phyloP scores from a whole-genome alignment of 2,888 invertebrate genomes.

The Folsomia candida region DNA sequence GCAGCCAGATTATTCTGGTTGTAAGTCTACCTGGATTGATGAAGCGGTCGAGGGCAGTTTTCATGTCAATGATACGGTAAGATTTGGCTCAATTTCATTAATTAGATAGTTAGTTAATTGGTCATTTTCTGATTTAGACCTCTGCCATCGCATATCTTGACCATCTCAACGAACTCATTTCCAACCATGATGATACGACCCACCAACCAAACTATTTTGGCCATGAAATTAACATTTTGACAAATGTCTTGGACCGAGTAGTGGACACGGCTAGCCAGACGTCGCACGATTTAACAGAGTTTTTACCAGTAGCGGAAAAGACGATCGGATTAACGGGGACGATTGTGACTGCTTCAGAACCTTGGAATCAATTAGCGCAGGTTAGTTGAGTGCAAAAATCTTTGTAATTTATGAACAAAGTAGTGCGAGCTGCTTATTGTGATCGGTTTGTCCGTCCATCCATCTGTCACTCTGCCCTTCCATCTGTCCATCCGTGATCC shows the following conservation, averaged over 20 bases:
- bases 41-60: conserved; percentile 24
- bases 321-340: conserved; percentile 16
- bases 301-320: conserved; percentile 23
- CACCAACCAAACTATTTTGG: conserved; percentile 35
- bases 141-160: conserved; percentile 21
- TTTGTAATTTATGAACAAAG: not conserved
- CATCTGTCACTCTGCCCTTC: not conserved
- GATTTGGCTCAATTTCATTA: not conserved
- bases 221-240: conserved; percentile 42
- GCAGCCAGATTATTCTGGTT: conserved; percentile 36
- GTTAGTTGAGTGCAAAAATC: too few relatives aligned
- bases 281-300: not conserved
- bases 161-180: conserved; percentile 10
- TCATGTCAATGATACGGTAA: conserved; percentile 29
- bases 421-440: too few relatives aligned
- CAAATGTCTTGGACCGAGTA: conserved; percentile 17
- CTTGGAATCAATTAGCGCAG: conserved; percentile 36
- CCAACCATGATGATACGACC: not conserved
- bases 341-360: not conserved
- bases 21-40: conserved; percentile 39
- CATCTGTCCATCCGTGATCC: too few relatives aligned
- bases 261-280: conserved; percentile 14
- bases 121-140: conserved; percentile 11
- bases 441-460: not conserved
- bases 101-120: not conserved